These are phyloP conservation scores for Balanococcus diminutus DNA, from an alignment of 2,888 invertebrate species.

Conservation along the genomic window DNA sequence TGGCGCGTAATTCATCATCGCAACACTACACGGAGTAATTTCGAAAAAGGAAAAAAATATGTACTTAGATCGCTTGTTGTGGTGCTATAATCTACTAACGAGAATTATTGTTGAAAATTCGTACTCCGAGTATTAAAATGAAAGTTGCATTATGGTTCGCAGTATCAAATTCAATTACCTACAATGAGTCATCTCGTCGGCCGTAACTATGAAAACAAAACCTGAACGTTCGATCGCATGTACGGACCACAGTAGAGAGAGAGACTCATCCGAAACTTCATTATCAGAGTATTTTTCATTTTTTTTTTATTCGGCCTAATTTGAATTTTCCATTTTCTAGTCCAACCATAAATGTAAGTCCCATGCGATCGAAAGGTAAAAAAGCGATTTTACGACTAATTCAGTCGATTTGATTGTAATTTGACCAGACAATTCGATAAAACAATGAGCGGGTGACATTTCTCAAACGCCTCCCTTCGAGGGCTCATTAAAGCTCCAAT, in stretches of 20 bases:
- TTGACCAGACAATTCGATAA: too few relatives aligned
- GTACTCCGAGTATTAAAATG: not conserved
- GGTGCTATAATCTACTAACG: not conserved
- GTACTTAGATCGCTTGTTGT: not conserved
- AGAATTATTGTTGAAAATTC: conserved; percentile 24
- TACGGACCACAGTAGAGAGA: not conserved
- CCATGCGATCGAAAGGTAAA: too few relatives aligned
- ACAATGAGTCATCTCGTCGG: conserved; percentile 30
- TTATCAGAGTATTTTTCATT: not conserved
- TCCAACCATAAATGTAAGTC: too few relatives aligned
- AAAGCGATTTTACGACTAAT: too few relatives aligned
- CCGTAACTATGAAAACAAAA: conserved; percentile 39
- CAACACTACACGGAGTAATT: not conserved
- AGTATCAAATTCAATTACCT: not conserved
- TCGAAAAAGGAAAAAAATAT: not conserved
- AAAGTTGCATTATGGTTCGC: not conserved
- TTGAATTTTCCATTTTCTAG: not conserved
- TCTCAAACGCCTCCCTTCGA: too few relatives aligned
- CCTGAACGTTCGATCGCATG: not conserved
- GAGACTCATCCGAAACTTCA: not conserved
- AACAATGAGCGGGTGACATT: too few relatives aligned
- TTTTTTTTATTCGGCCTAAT: not conserved
- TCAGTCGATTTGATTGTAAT: too few relatives aligned
- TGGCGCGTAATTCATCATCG: conserved; percentile 7
- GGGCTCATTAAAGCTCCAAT: too few relatives aligned